phyloP scores from a whole-genome alignment of 2,888 invertebrate species.

The Furcula furcula region DNA sequence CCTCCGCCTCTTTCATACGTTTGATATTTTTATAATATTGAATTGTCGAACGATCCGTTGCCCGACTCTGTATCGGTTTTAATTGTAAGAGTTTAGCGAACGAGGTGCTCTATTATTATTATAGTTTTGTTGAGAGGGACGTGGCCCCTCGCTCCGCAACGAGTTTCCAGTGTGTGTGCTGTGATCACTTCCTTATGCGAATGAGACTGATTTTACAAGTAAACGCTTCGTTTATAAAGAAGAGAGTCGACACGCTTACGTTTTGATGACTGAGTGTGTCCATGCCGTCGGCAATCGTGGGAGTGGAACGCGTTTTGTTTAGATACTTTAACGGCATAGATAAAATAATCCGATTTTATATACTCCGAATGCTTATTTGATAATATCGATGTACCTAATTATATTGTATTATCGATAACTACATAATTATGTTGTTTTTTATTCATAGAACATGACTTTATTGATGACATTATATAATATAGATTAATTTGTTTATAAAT shows the following conservation, averaged over 20 bases:
- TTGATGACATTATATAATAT: slow-evolving; percentile 72
- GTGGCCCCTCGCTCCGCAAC: slow-evolving; percentile 71
- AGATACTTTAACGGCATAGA: slow-evolving; percentile 17
- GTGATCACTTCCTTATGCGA: slow-evolving; percentile 82
- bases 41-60: slow-evolving; percentile 58
- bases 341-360: slow-evolving; percentile 46
- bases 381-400: slow-evolving; percentile 55
- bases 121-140: slow-evolving; percentile 70
- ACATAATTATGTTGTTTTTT: slow-evolving; percentile 52
- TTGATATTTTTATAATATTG: slow-evolving; percentile 53
- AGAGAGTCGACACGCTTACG: slow-evolving; percentile 58
- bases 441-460: slow-evolving; percentile 66
- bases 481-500: slow-evolving; percentile 72
- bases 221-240: slow-evolving; percentile 71
- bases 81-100: slow-evolving; percentile 69
- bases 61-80: slow-evolving; percentile 61
- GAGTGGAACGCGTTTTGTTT: background rate
- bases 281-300: slow-evolving; percentile 12
- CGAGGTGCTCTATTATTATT: slow-evolving; percentile 75
- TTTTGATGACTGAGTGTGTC: slow-evolving; percentile 35
- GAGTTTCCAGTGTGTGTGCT: slow-evolving; percentile 80
- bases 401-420: slow-evolving; percentile 55
- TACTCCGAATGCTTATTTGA: slow-evolving; percentile 57
- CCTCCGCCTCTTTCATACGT: slow-evolving; percentile 51
- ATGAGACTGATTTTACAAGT: slow-evolving; percentile 81